Evolutionary conservation across 2,888 invertebrate species (phyloP).

Genomic region (Molorchus minor): DNA sequence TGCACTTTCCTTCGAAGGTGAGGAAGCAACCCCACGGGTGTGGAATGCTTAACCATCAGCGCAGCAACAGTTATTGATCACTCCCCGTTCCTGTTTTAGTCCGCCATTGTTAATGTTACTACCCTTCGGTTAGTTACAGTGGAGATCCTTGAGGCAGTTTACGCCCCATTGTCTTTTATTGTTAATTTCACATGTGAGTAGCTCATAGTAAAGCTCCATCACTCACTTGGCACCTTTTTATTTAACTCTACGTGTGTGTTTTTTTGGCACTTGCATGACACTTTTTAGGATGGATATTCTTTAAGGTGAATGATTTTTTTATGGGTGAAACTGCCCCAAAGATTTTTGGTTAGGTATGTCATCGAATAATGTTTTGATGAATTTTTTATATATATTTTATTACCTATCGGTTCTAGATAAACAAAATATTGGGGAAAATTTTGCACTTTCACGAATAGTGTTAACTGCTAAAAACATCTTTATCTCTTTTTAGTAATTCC

Average conservation of each 20-base stretch:
- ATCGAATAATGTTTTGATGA: too few relatives aligned
- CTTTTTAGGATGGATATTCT: too few relatives aligned
- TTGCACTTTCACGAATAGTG: too few relatives aligned
- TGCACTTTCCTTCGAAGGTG: constrained; percentile 15
- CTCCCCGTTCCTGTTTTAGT: constrained; percentile 45
- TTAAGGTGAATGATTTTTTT: too few relatives aligned
- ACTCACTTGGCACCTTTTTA: constrained; percentile 22
- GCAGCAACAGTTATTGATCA: constrained; percentile 58
- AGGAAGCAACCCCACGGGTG: constrained; percentile 6
- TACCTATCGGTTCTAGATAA: too few relatives aligned
- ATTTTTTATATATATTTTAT: too few relatives aligned
- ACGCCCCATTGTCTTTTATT: constrained; percentile 28
- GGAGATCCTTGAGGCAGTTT: constrained; percentile 41
- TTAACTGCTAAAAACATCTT: too few relatives aligned
- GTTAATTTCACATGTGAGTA: constrained; percentile 31
- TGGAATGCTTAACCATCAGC: constrained; percentile 51
- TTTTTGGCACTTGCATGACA: constrained; percentile 25
- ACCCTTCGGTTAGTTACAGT: constrained; percentile 42
- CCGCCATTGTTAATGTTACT: constrained; percentile 54
- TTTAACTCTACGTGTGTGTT: constrained; percentile 13
- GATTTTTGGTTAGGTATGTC: too few relatives aligned
- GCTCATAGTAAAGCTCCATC: constrained; percentile 20
- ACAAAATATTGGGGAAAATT: too few relatives aligned
- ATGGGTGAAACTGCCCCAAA: too few relatives aligned
- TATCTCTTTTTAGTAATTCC: too few relatives aligned